These are phyloP conservation scores for Ptychoptera albimana DNA, from an alignment of 2,888 invertebrate genomes.

Conservation along the genomic window DNA sequence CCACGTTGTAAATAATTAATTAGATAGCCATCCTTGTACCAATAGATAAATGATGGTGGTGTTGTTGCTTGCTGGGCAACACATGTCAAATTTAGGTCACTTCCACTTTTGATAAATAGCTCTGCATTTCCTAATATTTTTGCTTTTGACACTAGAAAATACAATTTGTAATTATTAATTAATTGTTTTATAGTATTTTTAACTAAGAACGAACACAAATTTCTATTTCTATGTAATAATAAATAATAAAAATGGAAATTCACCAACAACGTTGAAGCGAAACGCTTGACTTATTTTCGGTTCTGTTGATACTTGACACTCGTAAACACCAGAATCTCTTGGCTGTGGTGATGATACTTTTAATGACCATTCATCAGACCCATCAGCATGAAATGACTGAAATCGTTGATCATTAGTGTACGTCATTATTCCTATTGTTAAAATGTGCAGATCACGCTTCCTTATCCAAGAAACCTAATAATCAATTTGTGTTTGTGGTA, in stretches of 20 bases:
- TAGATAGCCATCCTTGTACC: constrained; percentile 69
- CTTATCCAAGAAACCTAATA: constrained; percentile 71
- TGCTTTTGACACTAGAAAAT: constrained; percentile 65
- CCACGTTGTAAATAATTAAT: constrained; percentile 76
- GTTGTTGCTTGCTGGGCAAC: constrained; percentile 57
- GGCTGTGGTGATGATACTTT: constrained; percentile 53
- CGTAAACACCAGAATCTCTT: constrained; percentile 52
- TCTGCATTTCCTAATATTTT: constrained; percentile 75
- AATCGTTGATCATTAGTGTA: constrained; percentile 60
- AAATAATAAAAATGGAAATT: no score
- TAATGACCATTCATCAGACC: constrained; percentile 55
- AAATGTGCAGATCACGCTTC: constrained; percentile 63
- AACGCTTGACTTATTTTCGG: constrained; percentile 62
- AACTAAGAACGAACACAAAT: no score
- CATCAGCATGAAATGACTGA: constrained; percentile 51
- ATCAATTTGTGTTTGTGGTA: no score
- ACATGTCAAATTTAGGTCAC: constrained; percentile 84
- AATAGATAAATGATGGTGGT: constrained; percentile 57
- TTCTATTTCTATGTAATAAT: no score
- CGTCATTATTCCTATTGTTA: constrained; percentile 54
- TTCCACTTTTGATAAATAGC: constrained; percentile 75
- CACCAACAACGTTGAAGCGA: constrained; percentile 52
- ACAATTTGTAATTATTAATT: no score
- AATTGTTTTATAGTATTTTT: no score
- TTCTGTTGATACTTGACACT: constrained; percentile 64